Conservation (phyloP, 92 coral and sea anemone species). For the Anthopleura xanthogrammica region DNA sequence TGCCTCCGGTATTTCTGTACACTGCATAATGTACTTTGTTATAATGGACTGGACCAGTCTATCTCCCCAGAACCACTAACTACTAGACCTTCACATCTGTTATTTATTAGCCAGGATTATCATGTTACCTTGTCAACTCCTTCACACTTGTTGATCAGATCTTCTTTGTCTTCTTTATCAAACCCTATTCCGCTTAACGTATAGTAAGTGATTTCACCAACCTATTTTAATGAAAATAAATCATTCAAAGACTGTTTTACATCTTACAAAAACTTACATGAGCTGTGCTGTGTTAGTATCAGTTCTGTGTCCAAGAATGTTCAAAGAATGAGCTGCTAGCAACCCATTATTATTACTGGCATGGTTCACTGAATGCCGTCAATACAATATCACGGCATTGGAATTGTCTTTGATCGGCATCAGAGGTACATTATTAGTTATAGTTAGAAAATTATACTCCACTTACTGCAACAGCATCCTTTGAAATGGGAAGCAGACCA, state of each 20-base stretch:
- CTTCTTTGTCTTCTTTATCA: constrained; percentile 66
- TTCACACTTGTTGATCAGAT: constrained; percentile 53
- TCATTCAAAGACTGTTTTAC: background rate
- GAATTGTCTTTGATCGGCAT: too few relatives aligned
- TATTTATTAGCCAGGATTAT: background rate
- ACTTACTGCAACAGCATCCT: constrained; percentile 69
- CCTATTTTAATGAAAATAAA: constrained; percentile 28
- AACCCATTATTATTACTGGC: background rate
- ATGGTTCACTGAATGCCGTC: too few relatives aligned
- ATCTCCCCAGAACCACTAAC: background rate
- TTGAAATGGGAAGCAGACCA: constrained; percentile 76
- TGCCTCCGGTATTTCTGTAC: background rate
- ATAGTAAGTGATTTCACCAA: constrained; percentile 78
- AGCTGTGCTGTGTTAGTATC: too few relatives aligned
- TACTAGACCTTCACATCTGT: background rate
- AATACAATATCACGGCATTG: too few relatives aligned
- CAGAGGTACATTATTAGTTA: background rate
- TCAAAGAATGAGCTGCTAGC: background rate
- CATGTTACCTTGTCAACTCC: constrained; percentile 41
- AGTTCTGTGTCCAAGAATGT: too few relatives aligned
- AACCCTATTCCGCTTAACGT: constrained; percentile 55
- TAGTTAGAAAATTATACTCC: background rate
- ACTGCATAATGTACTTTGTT: too few relatives aligned
- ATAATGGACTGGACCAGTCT: too few relatives aligned
- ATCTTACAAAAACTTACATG: background rate